These are phyloP conservation scores for Morpho helenor DNA, from an alignment of 2,888 invertebrate genomes.

Conservation along the genomic window DNA sequence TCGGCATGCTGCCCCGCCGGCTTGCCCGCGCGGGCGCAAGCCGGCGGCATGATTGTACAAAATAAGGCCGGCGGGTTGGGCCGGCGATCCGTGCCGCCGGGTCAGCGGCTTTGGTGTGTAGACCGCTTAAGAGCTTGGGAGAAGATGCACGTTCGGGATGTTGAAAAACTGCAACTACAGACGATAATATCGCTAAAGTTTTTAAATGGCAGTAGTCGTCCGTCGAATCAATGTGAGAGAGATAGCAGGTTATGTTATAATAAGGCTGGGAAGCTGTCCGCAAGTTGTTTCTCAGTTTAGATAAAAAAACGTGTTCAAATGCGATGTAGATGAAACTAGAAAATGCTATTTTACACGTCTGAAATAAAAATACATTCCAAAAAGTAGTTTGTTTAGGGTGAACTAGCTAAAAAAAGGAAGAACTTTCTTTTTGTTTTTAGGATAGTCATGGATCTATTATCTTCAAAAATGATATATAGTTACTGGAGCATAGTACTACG, in stretches of 20 bases:
- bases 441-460: too few relatives aligned
- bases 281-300: slow-evolving; percentile 12
- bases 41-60: too few relatives aligned
- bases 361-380: slow-evolving; percentile 21
- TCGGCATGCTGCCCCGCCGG: too few relatives aligned
- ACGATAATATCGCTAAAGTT: slow-evolving; percentile 9
- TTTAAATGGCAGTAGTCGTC: slow-evolving; percentile 1
- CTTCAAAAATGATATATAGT: too few relatives aligned
- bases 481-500: too few relatives aligned
- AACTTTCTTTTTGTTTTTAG: neutral
- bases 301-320: slow-evolving; percentile 9
- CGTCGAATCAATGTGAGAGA: slow-evolving; percentile 22
- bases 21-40: too few relatives aligned
- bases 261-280: slow-evolving; percentile 16
- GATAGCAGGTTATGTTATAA: slow-evolving; percentile 19
- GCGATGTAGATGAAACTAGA: slow-evolving; percentile 13
- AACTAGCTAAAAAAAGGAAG: slow-evolving; percentile 19
- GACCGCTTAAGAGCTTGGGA: slow-evolving; percentile 23
- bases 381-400: slow-evolving; percentile 19
- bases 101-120: too few relatives aligned
- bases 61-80: too few relatives aligned
- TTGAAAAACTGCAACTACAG: slow-evolving; percentile 16
- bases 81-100: too few relatives aligned
- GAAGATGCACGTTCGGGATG: slow-evolving; percentile 28
- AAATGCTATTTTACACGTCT: slow-evolving; percentile 12